Evolutionary conservation across 2,888 invertebrate species (phyloP).

Genomic region (Hermodice carunculata): DNA sequence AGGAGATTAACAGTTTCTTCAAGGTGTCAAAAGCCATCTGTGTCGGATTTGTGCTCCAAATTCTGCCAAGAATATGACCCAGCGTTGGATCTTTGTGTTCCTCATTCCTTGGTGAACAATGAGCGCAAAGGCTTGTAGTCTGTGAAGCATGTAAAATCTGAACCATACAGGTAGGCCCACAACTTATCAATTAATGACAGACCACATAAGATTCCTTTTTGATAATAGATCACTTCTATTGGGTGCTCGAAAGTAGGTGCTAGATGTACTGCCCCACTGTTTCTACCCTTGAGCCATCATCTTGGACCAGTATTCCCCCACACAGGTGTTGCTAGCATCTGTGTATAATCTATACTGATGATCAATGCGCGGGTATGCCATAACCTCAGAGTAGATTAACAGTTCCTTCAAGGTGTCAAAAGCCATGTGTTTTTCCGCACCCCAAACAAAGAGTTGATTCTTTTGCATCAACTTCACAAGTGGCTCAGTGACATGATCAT

Average conservation of each 20-base stretch:
- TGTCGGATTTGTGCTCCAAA: slow-evolving; percentile 3
- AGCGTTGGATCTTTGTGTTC: slow-evolving; percentile 16
- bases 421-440: background rate
- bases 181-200: background rate
- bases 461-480: background rate
- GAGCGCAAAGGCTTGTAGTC: slow-evolving; percentile 13
- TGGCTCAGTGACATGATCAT: slow-evolving; percentile 1
- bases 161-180: slow-evolving; percentile 3
- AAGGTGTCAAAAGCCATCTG: slow-evolving; percentile 17
- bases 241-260: background rate
- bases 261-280: background rate
- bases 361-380: background rate
- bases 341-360: slow-evolving; percentile 13
- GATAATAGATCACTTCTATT: background rate
- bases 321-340: no score
- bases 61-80: slow-evolving; percentile 9
- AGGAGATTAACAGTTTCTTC: background rate
- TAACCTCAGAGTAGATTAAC: background rate
- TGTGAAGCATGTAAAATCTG: slow-evolving; percentile 14
- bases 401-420: slow-evolving; percentile 7
- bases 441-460: no score
- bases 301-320: background rate
- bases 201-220: background rate
- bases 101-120: slow-evolving; percentile 8
- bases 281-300: background rate